Conservation (phyloP, 1,140 invertebrate genomes). For the Brachionus asplanchnoidis region DNA sequence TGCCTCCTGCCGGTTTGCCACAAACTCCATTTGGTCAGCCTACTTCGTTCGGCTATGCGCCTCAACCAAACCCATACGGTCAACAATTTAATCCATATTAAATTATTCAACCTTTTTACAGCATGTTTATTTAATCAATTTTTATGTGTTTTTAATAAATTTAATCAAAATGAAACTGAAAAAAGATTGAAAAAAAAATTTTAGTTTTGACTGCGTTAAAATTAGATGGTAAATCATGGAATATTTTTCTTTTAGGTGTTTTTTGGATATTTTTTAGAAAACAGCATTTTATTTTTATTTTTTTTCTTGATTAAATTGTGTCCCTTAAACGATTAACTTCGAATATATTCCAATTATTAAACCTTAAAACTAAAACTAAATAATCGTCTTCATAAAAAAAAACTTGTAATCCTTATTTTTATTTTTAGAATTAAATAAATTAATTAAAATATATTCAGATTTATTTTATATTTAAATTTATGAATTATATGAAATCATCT, state of each 20-base stretch:
- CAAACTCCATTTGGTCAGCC: conserved; percentile 33
- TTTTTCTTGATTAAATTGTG: background rate
- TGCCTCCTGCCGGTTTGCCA: background rate
- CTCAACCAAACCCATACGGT: background rate
- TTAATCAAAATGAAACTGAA: background rate
- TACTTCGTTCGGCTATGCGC: background rate
- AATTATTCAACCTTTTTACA: background rate
- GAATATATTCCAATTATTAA: background rate
- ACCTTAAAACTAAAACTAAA: background rate
- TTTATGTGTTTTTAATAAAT: conserved; percentile 29
- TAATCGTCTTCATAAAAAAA: background rate
- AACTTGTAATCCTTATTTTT: background rate
- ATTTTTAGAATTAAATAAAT: background rate
- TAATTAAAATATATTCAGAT: background rate
- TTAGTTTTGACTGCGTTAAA: background rate
- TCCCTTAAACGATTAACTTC: background rate
- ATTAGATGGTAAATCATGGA: background rate
- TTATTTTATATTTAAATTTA: background rate
- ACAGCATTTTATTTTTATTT: background rate
- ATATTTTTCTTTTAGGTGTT: conserved; percentile 4
- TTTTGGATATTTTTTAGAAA: background rate
- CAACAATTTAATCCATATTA: conserved; percentile 6
- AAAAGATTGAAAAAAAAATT: background rate
- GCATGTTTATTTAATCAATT: conserved; percentile 31
- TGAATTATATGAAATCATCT: background rate